Evolutionary conservation across 2,888 invertebrate species (phyloP), one percentile per base, ranked within the genome.

Genomic region (Acrobasis suavella): DNA sequence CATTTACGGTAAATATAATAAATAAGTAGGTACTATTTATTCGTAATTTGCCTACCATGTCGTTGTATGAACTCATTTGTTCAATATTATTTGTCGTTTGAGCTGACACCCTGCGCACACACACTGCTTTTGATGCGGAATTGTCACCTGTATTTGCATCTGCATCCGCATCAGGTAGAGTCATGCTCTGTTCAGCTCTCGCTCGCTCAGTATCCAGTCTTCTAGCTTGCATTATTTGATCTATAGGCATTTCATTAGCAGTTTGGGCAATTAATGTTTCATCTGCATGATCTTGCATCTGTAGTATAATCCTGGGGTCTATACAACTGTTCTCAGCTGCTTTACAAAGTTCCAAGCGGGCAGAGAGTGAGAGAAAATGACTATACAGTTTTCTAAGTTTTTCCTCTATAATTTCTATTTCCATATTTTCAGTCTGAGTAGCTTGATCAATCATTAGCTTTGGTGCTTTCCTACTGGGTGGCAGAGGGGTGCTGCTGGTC

Each of bases 91-190:
- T 83, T 2, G 85, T 86, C 2, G 85, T 85, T 65, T 87, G 85
- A 2, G 87, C 86, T 0, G 85, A 84, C 62, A 81, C 81, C 65
- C 86, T 77, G 46, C 86, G 78, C n/a, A 51, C 60, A 17, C 17
- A 8, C 22, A 38, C 51, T 17, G 14, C 51, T 50, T 38, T 32
- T 12, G 17, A n/a, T 42, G 14, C 42, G 12, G 22, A 5, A 56
- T 42, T 59, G 14, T 37, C 32, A 12, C 49, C 58, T n/a, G 6
- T 42, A 32, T 15, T 58, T 9, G 22, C 39, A 3, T 32, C n/a
- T 15, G 22, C 39, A 3, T 32, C 8, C 46, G 14, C 46, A 12
- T 32, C 32, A 0, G 32, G 32, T 42, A 50, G 5, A 14, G 15
- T 37, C 15, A 50, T 12, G 37, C 2, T 50, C 49, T 50, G 58